These are phyloP conservation scores for Adrianichthys oophorus DNA, from an alignment of 2,797 vertebrate genomes.

Conservation along the genomic window DNA sequence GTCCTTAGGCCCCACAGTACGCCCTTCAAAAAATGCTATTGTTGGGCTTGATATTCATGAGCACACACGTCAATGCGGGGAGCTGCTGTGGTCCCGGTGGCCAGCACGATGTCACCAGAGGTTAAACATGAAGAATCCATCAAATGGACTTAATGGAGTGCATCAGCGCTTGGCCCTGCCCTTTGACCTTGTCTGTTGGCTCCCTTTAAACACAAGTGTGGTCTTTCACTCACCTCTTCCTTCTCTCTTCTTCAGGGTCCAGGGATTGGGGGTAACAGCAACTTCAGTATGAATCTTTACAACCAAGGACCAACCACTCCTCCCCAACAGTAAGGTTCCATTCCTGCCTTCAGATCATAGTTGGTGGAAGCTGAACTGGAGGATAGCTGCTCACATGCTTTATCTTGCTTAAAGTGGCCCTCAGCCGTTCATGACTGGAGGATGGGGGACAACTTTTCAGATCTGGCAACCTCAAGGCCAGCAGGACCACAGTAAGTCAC, in stretches of 20 bases:
- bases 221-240: slow-evolving; percentile 60
- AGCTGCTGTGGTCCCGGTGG: slow-evolving; percentile 60
- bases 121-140: slow-evolving; percentile 81
- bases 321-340: slow-evolving; percentile 91
- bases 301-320: slow-evolving; percentile 89
- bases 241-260: slow-evolving; percentile 80
- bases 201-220: slow-evolving; percentile 72
- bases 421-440: slow-evolving; percentile 93
- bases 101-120: slow-evolving; percentile 71
- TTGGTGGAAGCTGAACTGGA: not conserved
- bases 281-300: slow-evolving; percentile 91
- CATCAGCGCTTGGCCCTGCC: slow-evolving; percentile 63
- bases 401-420: slow-evolving; percentile 79
- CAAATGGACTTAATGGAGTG: slow-evolving; percentile 80
- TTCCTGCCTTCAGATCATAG: not conserved
- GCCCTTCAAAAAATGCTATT: slow-evolving; percentile 40
- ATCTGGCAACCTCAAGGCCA: slow-evolving; percentile 95
- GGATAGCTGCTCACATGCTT: slow-evolving; percentile 1
- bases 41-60: slow-evolving; percentile 75
- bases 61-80: slow-evolving; percentile 65
- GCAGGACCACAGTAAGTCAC: slow-evolving; percentile 91
- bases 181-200: slow-evolving; percentile 74
- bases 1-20: not conserved
- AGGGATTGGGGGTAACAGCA: slow-evolving; percentile 86
- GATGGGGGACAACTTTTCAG: slow-evolving; percentile 95